Conservation (phyloP, 2,888 invertebrate genomes). For the Steinernema carpocapsae region DNA sequence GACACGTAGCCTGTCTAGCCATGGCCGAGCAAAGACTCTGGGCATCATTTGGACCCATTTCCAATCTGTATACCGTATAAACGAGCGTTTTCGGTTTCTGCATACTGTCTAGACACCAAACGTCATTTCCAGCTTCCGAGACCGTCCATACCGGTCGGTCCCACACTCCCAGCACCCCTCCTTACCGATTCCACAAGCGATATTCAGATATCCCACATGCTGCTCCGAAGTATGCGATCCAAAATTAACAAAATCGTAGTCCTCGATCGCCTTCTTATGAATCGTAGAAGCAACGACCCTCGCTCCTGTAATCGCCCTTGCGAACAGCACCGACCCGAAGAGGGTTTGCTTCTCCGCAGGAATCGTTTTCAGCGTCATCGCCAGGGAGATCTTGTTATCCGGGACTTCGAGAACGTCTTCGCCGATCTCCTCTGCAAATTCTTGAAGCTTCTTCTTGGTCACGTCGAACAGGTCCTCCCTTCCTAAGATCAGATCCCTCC, state of each 20-base stretch:
- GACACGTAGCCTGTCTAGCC: too few relatives aligned
- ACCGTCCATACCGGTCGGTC: too few relatives aligned
- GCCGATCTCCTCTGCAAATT: slow-evolving; percentile 56
- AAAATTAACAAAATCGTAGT: slow-evolving; percentile 55
- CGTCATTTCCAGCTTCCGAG: too few relatives aligned
- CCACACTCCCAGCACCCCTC: too few relatives aligned
- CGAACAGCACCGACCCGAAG: slow-evolving; percentile 59
- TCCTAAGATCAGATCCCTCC: slow-evolving; percentile 44
- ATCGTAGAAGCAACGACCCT: slow-evolving; percentile 52
- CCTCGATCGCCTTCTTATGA: slow-evolving; percentile 47
- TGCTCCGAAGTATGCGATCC: slow-evolving; percentile 56
- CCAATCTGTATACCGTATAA: too few relatives aligned
- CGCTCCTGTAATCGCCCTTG: slow-evolving; percentile 59
- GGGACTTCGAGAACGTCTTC: slow-evolving; percentile 57
- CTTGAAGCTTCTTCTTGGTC: slow-evolving; percentile 42
- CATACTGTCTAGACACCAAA: too few relatives aligned
- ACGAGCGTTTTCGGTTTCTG: too few relatives aligned
- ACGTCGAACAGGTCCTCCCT: slow-evolving; percentile 45
- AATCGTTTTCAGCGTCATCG: slow-evolving; percentile 59
- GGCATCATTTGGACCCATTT: too few relatives aligned
- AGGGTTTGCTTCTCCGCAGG: slow-evolving; percentile 54
- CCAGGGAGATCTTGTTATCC: slow-evolving; percentile 56
- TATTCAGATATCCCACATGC: slow-evolving; percentile 58
- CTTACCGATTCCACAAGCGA: slow-evolving; percentile 59
- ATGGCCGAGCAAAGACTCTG: too few relatives aligned